A percentile compares a stretch with the other conserved stretches of the same genome.
Evolutionary conservation across 2,113 vertebrate genomes (phyloP).

Genomic region (Empidonax alnorum): DNA sequence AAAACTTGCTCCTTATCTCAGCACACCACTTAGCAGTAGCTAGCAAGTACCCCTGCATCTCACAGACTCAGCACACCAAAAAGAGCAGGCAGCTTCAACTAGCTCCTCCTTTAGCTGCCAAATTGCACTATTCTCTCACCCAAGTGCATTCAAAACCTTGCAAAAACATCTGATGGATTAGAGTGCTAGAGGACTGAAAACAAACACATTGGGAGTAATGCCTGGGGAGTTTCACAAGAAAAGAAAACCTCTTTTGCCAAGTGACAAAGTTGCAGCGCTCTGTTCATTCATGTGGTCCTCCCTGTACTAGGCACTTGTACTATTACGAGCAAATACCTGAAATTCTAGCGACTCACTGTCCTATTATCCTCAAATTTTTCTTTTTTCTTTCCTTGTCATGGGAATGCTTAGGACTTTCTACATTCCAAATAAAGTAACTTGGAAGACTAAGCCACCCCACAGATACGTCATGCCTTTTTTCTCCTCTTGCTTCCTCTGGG

Average conservation of each 20-base stretch:
- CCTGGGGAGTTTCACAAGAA: background rate
- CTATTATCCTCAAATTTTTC: too few relatives aligned
- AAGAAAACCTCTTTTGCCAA: background rate
- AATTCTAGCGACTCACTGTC: background rate
- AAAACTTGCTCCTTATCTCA: background rate
- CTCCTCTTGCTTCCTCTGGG: background rate
- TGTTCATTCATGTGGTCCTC: background rate
- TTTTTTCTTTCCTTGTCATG: background rate
- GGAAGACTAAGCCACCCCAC: background rate
- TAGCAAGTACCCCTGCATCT: background rate
- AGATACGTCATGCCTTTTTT: background rate
- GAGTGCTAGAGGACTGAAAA: background rate
- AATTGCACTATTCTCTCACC: background rate
- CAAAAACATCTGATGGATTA: background rate
- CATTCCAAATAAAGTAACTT: background rate
- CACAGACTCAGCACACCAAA: background rate
- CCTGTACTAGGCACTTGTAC: background rate
- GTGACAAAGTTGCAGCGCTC: fast-evolving
- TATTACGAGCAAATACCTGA: background rate
- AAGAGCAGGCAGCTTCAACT: background rate
- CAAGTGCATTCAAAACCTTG: background rate
- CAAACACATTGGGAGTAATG: background rate
- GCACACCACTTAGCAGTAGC: background rate
- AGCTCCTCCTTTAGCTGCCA: background rate
- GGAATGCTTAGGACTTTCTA: background rate